These are phyloP conservation scores for Conger conger DNA, from an alignment of 2,113 vertebrate genomes.

Conservation along the genomic window DNA sequence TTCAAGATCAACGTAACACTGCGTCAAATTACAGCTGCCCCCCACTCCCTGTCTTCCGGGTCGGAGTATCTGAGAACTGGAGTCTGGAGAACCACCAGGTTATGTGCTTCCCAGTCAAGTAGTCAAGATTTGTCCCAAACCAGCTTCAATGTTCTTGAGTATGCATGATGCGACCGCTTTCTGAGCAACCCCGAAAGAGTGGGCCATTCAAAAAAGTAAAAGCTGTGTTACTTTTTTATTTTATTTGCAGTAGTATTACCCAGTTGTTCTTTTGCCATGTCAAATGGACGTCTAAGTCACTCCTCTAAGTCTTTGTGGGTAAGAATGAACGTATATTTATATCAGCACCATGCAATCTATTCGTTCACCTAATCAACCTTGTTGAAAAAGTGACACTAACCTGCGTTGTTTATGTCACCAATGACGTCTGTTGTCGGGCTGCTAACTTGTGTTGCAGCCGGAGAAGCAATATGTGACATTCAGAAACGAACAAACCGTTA, in stretches of 20 bases:
- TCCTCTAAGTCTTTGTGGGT: no score
- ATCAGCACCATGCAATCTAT: no score
- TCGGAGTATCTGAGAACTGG: neutral
- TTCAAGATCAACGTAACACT: constrained; percentile 15
- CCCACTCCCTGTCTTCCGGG: constrained; percentile 13
- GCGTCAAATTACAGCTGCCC: constrained; percentile 23
- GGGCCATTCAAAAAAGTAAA: neutral
- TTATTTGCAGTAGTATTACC: no score
- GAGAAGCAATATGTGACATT: neutral
- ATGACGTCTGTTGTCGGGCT: neutral
- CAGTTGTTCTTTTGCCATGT: no score
- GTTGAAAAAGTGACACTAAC: neutral
- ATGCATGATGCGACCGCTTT: neutral
- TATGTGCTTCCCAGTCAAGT: neutral
- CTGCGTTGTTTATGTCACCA: neutral
- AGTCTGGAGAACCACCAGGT: neutral
- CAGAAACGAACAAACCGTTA: neutral
- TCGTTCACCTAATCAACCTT: no score
- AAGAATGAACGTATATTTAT: no score
- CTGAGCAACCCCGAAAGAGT: neutral
- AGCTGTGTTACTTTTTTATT: no score
- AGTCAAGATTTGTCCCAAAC: neutral
- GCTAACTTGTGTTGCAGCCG: neutral
- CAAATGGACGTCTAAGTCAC: no score
- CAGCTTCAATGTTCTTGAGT: neutral